Evolutionary conservation across 1,140 invertebrate species (phyloP).

Genomic region (Aphelinus certus): DNA sequence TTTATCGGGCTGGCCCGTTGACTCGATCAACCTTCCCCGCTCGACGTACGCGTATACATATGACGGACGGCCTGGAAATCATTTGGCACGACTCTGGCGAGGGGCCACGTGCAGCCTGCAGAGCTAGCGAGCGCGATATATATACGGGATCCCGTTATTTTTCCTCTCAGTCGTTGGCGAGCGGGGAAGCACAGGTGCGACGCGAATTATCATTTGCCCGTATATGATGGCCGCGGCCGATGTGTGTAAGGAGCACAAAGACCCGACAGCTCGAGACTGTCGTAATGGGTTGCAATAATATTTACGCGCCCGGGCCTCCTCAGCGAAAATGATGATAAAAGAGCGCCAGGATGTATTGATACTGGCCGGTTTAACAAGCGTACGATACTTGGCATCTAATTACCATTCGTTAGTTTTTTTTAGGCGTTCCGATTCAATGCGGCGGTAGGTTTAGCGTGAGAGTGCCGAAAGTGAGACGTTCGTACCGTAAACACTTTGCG

Average conservation of each 20-base stretch:
- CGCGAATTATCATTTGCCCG: constrained; percentile 38
- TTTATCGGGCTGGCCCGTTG: constrained; percentile 18
- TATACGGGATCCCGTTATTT: constrained; percentile 29
- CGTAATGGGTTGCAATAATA: constrained; percentile 32
- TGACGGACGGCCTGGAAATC: background rate
- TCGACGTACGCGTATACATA: background rate
- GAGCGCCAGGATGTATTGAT: too few relatives aligned
- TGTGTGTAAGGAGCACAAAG: constrained; percentile 23
- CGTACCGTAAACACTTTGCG: too few relatives aligned
- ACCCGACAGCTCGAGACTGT: constrained; percentile 10
- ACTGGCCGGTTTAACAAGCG: too few relatives aligned
- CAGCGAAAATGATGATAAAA: constrained; percentile 8
- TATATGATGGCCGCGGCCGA: constrained; percentile 27
- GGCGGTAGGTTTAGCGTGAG: too few relatives aligned
- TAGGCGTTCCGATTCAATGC: too few relatives aligned
- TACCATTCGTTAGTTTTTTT: too few relatives aligned
- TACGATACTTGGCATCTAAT: too few relatives aligned
- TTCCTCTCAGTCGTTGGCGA: background rate
- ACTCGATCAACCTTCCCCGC: background rate
- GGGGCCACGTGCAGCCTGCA: background rate
- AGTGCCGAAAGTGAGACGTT: too few relatives aligned
- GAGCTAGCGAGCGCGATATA: background rate
- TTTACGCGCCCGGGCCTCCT: constrained; percentile 7
- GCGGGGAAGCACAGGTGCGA: constrained; percentile 32
- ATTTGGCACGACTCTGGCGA: background rate